phyloP scores from a whole-genome alignment of 92 coral and sea anemone species.

The Epizoanthus ramosus region DNA sequence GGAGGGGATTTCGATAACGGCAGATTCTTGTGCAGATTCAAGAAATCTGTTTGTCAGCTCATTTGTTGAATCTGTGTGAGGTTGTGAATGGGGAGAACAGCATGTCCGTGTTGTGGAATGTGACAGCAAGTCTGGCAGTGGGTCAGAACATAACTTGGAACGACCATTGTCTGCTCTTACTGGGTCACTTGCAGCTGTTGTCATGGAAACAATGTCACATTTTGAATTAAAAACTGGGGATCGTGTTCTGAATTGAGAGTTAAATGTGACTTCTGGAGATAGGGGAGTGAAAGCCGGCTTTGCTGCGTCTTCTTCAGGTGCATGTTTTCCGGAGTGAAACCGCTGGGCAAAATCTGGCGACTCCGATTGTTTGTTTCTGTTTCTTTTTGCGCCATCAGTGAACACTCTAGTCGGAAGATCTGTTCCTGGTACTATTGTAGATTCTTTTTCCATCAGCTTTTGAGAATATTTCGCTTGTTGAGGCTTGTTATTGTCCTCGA shows the following conservation, averaged over 20 bases:
- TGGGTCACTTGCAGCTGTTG: slow-evolving; percentile 38
- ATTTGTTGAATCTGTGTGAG: background rate
- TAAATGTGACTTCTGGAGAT: slow-evolving; percentile 26
- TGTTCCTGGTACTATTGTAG: background rate
- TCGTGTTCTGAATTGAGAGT: slow-evolving; percentile 15
- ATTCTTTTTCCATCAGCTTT: background rate
- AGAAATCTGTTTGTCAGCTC: background rate
- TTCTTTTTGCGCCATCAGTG: background rate
- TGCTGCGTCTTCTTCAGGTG: no score
- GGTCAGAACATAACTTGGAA: slow-evolving; percentile 29
- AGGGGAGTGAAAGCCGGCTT: no score
- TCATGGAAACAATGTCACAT: slow-evolving; percentile 51
- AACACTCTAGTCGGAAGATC: background rate
- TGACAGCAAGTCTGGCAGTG: slow-evolving; percentile 72
- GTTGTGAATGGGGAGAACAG: background rate
- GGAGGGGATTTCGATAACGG: no score
- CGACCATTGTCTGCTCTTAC: slow-evolving; percentile 26
- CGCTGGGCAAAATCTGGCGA: background rate
- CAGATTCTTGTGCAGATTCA: slow-evolving; percentile 8
- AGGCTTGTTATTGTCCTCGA: slow-evolving; percentile 18
- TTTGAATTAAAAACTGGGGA: slow-evolving; percentile 27
- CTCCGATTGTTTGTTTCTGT: background rate
- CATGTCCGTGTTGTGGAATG: slow-evolving; percentile 35
- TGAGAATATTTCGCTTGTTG: background rate
- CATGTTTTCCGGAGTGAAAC: background rate